Evolutionary conservation across 2,888 invertebrate genomes (phyloP).

Genomic region (Macaria notata): DNA sequence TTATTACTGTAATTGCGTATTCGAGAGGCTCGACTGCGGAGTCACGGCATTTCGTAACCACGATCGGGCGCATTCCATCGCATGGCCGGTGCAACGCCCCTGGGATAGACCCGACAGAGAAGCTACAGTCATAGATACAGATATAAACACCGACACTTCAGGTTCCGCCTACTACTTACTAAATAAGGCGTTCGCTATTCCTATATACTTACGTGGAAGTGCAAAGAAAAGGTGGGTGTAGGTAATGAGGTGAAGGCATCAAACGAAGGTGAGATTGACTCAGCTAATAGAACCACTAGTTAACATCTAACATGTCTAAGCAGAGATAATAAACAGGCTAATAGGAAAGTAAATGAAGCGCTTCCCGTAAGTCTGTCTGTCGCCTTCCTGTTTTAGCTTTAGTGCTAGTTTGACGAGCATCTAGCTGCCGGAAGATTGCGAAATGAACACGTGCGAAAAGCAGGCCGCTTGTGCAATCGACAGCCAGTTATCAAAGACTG

Average conservation of each 20-base stretch:
- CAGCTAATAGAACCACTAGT: constrained; percentile 9
- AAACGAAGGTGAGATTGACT: constrained; percentile 39
- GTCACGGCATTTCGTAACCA: constrained; percentile 76
- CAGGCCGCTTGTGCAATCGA: constrained; percentile 68
- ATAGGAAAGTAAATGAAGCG: constrained; percentile 29
- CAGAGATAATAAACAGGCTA: constrained; percentile 10
- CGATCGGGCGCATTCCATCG: constrained; percentile 75
- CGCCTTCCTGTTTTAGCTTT: constrained; percentile 33
- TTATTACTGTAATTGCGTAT: constrained; percentile 56
- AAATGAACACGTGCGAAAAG: constrained; percentile 72
- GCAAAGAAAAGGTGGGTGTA: constrained; percentile 40
- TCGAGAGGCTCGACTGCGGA: constrained; percentile 60
- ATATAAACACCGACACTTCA: constrained; percentile 31
- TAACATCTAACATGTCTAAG: constrained; percentile 2
- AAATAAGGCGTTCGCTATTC: constrained; percentile 20
- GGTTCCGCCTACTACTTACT: constrained; percentile 38
- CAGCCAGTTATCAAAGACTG: constrained; percentile 67
- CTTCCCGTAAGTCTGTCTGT: constrained; percentile 27
- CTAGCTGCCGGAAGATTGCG: constrained; percentile 59
- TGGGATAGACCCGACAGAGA: constrained; percentile 50
- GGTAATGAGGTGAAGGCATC: constrained; percentile 47
- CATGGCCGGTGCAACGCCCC: constrained; percentile 70
- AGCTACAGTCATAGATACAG: constrained; percentile 34
- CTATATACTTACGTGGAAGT: constrained; percentile 34
- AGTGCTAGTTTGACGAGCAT: constrained; percentile 34